Evolutionary conservation across 2,113 vertebrate genomes (phyloP).

Genomic region (Campylomormyrus numenius): DNA sequence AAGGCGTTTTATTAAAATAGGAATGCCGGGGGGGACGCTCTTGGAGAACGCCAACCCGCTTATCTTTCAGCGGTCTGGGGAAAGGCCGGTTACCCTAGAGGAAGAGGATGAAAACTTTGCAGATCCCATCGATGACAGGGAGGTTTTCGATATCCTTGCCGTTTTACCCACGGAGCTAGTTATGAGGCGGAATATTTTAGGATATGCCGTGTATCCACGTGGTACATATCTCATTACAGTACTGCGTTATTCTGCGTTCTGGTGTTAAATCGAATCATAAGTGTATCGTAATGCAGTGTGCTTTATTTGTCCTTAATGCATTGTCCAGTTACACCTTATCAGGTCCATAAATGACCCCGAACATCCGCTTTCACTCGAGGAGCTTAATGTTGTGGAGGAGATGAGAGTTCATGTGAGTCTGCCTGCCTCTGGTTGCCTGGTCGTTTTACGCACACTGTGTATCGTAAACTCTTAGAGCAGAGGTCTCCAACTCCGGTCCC

Average conservation of each 20-base stretch:
- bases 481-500: too few relatives aligned
- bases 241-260: not conserved
- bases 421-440: too few relatives aligned
- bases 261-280: not conserved
- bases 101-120: conserved; percentile 69
- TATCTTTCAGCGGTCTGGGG: conserved; percentile 67
- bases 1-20: not conserved
- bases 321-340: conserved; percentile 73
- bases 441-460: not conserved
- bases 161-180: not conserved
- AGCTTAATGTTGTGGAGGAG: conserved; percentile 89
- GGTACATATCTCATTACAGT: not conserved
- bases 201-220: not conserved
- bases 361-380: conserved; percentile 87
- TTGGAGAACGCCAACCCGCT: conserved; percentile 75
- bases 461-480: not conserved
- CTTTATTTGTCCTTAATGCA: conserved; percentile 62
- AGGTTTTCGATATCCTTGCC: conserved; percentile 77
- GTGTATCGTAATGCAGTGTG: not conserved
- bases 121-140: conserved; percentile 69
- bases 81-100: conserved; percentile 62
- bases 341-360: conserved; percentile 90
- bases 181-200: not conserved
- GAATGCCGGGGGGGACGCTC: conserved; percentile 39
- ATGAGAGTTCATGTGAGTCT: conserved; percentile 70